Base-by-base conservation (phyloP, 2,113 vertebrate genomes). In the Columba janthina region DNA sequence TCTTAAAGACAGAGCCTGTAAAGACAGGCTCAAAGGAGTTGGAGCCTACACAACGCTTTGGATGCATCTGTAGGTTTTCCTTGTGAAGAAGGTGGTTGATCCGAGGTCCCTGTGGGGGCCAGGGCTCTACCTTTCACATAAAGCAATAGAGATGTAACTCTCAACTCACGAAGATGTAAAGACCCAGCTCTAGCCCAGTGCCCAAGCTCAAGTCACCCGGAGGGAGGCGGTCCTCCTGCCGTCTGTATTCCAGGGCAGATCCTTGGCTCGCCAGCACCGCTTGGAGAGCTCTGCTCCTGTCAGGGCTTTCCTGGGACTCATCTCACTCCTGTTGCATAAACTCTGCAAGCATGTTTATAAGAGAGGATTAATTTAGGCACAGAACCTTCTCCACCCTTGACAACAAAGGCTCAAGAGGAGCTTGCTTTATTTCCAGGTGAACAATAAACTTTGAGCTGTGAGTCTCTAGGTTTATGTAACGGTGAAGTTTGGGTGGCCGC, bases 321-420 rank as follows among this genome's bases (percentile, higher is more conserved):
- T 98, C 96, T 97, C 88, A 70, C 58, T 77, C 77, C 79, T 58
- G 36, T 58, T 95, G 73, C 71, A 96, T 97, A 98, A 98, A 98
- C 97, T 98, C 77, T 82, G 66, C 85, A 75, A 90, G 91, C 66
- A 44, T 96, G 96, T 96, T 96, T 96, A 97, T 93, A 93, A 85
- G 74, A 84, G 66, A 87, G 92, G 96, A 96, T 97, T 96, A 92
- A 93, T 96, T 97, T 86, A 96, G 84, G 79, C 85, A 85, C 66
- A 88, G 61, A 90, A 69, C 28, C 56, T 94, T 88, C 76, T 92
- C 89, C 42, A 44, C 38, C 31, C 40, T 1, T 69, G 93, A 85
- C 85, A 89, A 71, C 82, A 86, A 64, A 84, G 87, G 65, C 88
- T 84, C 58, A 91, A 40, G 66, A 85, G 67, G 74, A 89, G 79